Evolutionary conservation across 2,888 invertebrate species (phyloP).

Genomic region (Brenthis hecate): DNA sequence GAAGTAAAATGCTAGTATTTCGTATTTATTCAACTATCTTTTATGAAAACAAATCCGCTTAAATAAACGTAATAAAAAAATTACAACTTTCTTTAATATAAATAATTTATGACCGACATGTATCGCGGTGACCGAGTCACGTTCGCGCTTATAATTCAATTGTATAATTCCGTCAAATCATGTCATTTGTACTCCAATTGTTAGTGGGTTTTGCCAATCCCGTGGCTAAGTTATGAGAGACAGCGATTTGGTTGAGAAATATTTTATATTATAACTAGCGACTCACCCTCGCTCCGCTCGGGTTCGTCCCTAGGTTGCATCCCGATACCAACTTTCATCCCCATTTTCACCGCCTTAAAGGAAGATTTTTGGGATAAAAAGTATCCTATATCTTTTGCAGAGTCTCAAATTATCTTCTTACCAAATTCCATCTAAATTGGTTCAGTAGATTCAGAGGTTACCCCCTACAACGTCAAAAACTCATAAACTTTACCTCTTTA

Average conservation of each 20-base stretch:
- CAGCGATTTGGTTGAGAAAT: not conserved
- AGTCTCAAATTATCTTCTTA: too few relatives aligned
- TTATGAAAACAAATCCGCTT: not conserved
- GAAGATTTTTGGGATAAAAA: too few relatives aligned
- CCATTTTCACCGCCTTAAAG: too few relatives aligned
- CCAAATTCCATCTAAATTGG: too few relatives aligned
- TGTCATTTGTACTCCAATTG: slow-evolving; percentile 16
- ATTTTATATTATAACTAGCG: not conserved
- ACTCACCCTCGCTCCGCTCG: too few relatives aligned
- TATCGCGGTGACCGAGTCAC: slow-evolving; percentile 4
- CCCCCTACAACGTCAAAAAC: too few relatives aligned
- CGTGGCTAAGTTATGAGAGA: not conserved
- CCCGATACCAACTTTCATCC: too few relatives aligned
- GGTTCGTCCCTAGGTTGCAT: too few relatives aligned
- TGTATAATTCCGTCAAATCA: slow-evolving; percentile 15
- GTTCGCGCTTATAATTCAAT: slow-evolving; percentile 11
- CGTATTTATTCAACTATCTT: not conserved
- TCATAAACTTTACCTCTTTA: too few relatives aligned
- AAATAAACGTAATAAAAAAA: not conserved
- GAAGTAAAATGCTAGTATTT: not conserved
- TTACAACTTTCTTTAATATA: not conserved
- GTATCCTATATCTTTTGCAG: too few relatives aligned
- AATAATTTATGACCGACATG: slow-evolving; percentile 5
- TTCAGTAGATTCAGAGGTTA: too few relatives aligned
- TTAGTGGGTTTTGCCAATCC: not conserved